Conservation (phyloP, 2,797 vertebrate genomes). For the Zenarchopterus dispar region DNA sequence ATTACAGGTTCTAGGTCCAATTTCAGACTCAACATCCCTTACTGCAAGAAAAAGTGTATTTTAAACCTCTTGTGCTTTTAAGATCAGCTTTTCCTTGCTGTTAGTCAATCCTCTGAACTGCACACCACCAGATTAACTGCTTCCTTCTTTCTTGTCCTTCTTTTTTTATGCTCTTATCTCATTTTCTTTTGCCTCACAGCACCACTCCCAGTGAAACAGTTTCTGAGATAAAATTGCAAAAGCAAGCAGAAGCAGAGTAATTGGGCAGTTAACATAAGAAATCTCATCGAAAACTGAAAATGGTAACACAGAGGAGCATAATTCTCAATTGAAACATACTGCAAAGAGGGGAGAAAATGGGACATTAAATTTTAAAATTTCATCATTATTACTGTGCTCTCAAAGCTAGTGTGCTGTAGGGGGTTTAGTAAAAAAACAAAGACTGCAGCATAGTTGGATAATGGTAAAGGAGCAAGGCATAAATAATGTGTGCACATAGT, state of each 20-base stretch:
- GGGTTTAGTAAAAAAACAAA: conserved; percentile 1
- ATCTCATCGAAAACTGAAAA: conserved; percentile 12
- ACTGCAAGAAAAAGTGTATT: background rate
- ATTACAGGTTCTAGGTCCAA: conserved; percentile 33
- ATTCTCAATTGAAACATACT: conserved; percentile 15
- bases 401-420: background rate
- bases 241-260: conserved; percentile 37
- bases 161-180: conserved; percentile 1
- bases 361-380: conserved; percentile 8
- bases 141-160: background rate
- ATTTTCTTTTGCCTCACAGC: conserved; percentile 8
- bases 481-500: conserved; percentile 7
- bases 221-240: conserved; percentile 30
- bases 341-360: conserved; percentile 1
- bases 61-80: background rate
- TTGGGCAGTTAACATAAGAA: conserved; percentile 42
- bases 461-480: background rate
- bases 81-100: conserved; percentile 11
- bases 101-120: conserved; percentile 3
- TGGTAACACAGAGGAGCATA: conserved; percentile 10
- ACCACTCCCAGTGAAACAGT: conserved; percentile 16
- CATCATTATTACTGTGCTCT: conserved; percentile 1
- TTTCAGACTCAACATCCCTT: conserved; percentile 30
- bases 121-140: conserved; percentile 4
- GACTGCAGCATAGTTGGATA: background rate